Conservation (phyloP, 2,113 vertebrate species). For the Vulpes vulpes region DNA sequence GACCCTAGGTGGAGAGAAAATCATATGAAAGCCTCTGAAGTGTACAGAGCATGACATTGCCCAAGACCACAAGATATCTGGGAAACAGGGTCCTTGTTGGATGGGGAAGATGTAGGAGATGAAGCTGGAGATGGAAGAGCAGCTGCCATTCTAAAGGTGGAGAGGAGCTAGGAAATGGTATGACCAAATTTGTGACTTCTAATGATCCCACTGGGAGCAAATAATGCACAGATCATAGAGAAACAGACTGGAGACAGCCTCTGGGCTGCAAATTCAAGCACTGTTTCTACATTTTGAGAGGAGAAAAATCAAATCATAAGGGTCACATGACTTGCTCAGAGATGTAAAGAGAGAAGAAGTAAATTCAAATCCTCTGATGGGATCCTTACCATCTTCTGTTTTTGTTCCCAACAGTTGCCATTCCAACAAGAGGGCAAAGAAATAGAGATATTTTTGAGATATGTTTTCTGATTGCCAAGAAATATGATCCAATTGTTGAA, state of each 20-base stretch:
- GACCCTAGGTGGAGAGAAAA: not conserved
- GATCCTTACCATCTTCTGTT: not conserved
- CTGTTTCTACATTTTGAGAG: not conserved
- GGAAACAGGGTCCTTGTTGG: not conserved
- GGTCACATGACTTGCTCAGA: not conserved
- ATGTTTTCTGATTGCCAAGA: not conserved
- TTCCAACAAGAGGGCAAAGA: not conserved
- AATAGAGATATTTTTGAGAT: not conserved
- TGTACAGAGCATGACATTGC: rapidly evolving
- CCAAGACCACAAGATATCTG: not conserved
- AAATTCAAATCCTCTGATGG: not conserved
- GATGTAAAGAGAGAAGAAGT: not conserved
- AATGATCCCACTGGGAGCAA: too few relatives aligned
- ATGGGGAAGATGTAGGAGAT: too few relatives aligned
- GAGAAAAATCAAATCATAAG: not conserved
- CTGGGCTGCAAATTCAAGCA: too few relatives aligned
- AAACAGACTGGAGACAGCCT: rapidly evolving
- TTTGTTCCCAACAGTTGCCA: not conserved
- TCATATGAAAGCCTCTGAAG: not conserved
- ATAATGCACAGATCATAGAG: rapidly evolving
- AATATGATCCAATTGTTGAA: not conserved
- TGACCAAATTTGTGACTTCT: not conserved
- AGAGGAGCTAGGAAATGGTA: too few relatives aligned
- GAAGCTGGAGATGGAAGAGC: not conserved
- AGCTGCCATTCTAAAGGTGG: not conserved